phyloP scores from a whole-genome alignment of 1,140 invertebrate genomes.

The Eumaeus atala region DNA sequence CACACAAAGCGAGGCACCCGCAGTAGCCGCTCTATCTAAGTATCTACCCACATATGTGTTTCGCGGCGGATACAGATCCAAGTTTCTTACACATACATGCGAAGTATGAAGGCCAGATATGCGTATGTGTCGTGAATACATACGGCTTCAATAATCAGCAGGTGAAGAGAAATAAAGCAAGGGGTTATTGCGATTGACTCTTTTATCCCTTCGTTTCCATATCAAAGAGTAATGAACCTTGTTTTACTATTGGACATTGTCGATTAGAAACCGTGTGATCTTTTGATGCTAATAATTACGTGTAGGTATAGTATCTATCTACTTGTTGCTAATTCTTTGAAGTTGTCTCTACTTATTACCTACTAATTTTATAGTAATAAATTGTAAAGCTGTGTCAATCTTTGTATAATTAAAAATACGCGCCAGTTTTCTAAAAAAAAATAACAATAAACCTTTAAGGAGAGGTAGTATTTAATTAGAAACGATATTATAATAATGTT shows the following conservation, averaged over 20 bases:
- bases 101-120: slow-evolving; percentile 67
- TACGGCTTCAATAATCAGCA: slow-evolving; percentile 73
- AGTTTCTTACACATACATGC: slow-evolving; percentile 68
- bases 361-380: too few species aligned
- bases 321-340: slow-evolving; percentile 2
- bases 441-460: too few species aligned
- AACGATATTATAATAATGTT: too few species aligned
- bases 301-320: slow-evolving; percentile 1
- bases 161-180: slow-evolving; percentile 70
- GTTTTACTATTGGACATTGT: slow-evolving; percentile 64
- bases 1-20: slow-evolving; percentile 63
- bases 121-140: slow-evolving; percentile 66
- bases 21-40: slow-evolving; percentile 64
- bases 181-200: slow-evolving; percentile 73
- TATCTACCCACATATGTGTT: slow-evolving; percentile 66
- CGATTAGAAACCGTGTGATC: slow-evolving; percentile 70
- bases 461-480: too few species aligned
- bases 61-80: slow-evolving; percentile 70
- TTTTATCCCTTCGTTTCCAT: slow-evolving; percentile 74
- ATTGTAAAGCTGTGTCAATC: too few species aligned
- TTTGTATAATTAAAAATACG: too few species aligned
- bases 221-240: slow-evolving; percentile 74
- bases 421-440: too few species aligned
- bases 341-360: background rate
- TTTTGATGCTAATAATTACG: slow-evolving; percentile 29